Conservation (phyloP, 2,888 invertebrate species). For the Diplolepis rosae region DNA sequence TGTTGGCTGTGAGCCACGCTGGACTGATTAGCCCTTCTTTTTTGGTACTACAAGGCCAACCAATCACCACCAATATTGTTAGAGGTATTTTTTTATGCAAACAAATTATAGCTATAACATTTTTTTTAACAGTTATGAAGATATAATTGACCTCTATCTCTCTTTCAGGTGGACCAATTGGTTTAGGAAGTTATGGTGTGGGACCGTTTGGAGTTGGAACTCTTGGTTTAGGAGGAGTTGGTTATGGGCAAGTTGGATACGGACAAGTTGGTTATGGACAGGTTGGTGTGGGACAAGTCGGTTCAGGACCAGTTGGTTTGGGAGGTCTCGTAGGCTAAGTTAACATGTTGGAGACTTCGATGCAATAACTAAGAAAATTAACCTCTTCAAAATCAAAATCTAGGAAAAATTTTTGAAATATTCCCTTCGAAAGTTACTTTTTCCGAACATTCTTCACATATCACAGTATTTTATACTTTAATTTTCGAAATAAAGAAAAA, state of each 20-base stretch:
- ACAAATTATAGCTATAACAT: too few relatives aligned
- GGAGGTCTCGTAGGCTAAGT: not conserved
- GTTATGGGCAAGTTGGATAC: not conserved
- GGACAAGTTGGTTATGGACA: not conserved
- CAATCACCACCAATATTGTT: not conserved
- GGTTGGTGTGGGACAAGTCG: not conserved
- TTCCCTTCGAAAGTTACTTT: not conserved
- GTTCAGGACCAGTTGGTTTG: not conserved
- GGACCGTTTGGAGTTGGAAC: not conserved
- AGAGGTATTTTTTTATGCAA: not conserved
- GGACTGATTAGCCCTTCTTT: not conserved
- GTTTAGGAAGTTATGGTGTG: not conserved
- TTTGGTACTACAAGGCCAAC: not conserved
- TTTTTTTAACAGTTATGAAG: not conserved
- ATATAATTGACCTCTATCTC: not conserved
- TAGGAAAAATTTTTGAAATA: not conserved
- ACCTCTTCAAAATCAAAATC: not conserved
- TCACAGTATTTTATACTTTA: not conserved
- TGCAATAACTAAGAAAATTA: not conserved
- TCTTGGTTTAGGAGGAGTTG: not conserved
- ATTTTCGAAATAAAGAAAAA: conserved; percentile 5
- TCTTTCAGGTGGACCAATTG: not conserved
- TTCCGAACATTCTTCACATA: not conserved
- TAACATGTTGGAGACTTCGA: not conserved
- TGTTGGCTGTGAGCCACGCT: not conserved